A percentile compares a stretch with the other conserved stretches of the same genome.
These are phyloP conservation scores for Leptobrachium leishanense DNA, from an alignment of 2,113 vertebrate species.

Conservation along the genomic window DNA sequence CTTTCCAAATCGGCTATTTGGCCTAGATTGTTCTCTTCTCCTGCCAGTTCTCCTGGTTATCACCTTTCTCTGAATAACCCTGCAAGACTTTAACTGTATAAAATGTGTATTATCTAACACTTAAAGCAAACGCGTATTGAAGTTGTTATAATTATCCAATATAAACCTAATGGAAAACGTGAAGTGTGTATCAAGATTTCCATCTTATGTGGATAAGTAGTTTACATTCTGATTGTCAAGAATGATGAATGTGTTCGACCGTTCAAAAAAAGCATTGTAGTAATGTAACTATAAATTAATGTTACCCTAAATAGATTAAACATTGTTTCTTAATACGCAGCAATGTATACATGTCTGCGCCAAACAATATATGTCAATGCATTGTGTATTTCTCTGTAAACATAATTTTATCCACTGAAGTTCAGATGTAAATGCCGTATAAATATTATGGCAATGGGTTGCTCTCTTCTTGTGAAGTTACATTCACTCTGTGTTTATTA, in stretches of 20 bases:
- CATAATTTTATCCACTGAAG: conserved; percentile 2
- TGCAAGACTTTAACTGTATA: too few species aligned
- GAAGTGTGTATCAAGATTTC: too few species aligned
- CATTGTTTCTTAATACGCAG: conserved; percentile 21
- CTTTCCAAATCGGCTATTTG: too few species aligned
- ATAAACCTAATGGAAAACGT: too few species aligned
- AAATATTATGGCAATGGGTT: conserved; percentile 34
- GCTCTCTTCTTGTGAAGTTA: neutral
- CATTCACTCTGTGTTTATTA: conserved; percentile 3
- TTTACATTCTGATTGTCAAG: conserved; percentile 20
- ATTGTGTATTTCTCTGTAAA: conserved; percentile 22
- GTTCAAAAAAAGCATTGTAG: neutral
- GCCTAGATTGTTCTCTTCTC: too few species aligned
- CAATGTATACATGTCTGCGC: conserved; percentile 24
- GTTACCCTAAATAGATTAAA: conserved; percentile 26
- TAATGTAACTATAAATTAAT: conserved; percentile 6
- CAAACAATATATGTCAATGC: conserved; percentile 21
- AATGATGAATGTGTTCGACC: conserved; percentile 15
- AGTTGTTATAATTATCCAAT: too few species aligned
- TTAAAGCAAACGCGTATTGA: too few species aligned
- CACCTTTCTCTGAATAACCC: too few species aligned
- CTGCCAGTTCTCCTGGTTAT: too few species aligned
- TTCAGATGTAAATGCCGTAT: conserved; percentile 20
- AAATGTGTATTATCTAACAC: too few species aligned
- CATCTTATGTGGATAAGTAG: conserved; percentile 4